phyloP scores from a whole-genome alignment of 1,140 invertebrate genomes.

The Apis cerana region DNA sequence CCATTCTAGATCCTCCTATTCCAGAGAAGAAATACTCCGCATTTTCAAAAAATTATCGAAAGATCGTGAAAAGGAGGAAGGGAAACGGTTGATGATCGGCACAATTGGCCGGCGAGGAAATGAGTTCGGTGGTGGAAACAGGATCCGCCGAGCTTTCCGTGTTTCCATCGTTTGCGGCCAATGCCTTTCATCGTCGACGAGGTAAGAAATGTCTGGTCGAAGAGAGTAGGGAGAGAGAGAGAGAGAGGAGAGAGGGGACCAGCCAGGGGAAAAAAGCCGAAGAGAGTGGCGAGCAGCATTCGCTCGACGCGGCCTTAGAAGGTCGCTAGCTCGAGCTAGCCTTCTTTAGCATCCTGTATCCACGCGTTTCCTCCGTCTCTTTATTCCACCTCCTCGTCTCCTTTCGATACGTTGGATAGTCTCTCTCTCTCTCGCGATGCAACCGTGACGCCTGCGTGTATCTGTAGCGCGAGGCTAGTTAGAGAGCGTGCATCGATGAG shows the following conservation, averaged over 20 bases:
- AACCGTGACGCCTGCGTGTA: slow-evolving; percentile 42
- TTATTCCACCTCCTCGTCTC: background rate
- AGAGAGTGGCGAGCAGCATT: slow-evolving; percentile 64
- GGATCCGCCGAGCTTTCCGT: slow-evolving; percentile 38
- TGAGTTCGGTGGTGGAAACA: slow-evolving; percentile 20
- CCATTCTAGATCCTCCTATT: too few species aligned
- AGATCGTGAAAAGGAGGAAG: background rate
- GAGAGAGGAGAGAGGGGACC: slow-evolving; percentile 6
- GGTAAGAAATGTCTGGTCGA: slow-evolving; percentile 58
- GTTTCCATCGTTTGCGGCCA: slow-evolving; percentile 40
- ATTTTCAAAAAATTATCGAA: too few species aligned
- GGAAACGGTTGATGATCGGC: slow-evolving; percentile 4
- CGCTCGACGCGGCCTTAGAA: slow-evolving; percentile 74
- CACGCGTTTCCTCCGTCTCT: slow-evolving; percentile 10
- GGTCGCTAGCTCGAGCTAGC: slow-evolving; percentile 72
- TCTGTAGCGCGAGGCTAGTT: slow-evolving; percentile 40
- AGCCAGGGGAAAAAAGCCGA: slow-evolving; percentile 53
- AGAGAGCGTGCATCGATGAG: slow-evolving; percentile 27
- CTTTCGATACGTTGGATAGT: too few species aligned
- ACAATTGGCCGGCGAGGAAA: background rate
- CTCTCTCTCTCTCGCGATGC: background rate
- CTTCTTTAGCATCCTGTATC: slow-evolving; percentile 71
- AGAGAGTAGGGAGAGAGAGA: slow-evolving; percentile 39
- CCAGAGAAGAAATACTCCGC: too few species aligned
- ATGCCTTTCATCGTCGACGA: slow-evolving; percentile 61